Conservation (phyloP, 2,888 invertebrate genomes). For the Leucoma salicis region DNA sequence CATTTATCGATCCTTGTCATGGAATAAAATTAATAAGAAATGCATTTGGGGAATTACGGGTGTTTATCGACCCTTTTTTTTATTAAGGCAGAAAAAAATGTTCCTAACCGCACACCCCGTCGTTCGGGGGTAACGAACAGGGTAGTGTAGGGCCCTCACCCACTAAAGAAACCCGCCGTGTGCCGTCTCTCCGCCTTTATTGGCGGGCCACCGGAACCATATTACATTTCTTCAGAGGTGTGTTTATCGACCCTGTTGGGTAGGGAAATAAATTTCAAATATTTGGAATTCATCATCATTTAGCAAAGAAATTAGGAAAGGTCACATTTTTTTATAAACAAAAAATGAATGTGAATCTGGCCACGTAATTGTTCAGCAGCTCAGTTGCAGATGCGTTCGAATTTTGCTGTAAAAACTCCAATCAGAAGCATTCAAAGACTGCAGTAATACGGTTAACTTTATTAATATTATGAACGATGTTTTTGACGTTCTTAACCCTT, state of each 20-base stretch:
- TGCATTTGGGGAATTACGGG: not conserved
- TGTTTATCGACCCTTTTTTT: not conserved
- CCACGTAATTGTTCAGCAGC: conserved; percentile 6
- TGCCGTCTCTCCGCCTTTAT: too few relatives aligned
- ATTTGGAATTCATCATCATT: not conserved
- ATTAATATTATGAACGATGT: too few relatives aligned
- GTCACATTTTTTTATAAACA: not conserved
- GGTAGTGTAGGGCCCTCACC: too few relatives aligned
- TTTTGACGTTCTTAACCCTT: too few relatives aligned
- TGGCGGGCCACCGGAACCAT: too few relatives aligned
- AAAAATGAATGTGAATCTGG: conserved; percentile 5
- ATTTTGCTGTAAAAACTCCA: not conserved
- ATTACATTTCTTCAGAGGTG: too few relatives aligned
- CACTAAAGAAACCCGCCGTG: too few relatives aligned
- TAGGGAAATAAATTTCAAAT: not conserved
- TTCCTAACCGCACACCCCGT: too few relatives aligned
- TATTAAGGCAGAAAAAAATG: too few relatives aligned
- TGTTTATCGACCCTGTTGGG: not conserved
- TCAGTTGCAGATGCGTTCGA: conserved; percentile 2
- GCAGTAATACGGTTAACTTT: too few relatives aligned
- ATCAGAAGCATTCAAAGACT: too few relatives aligned
- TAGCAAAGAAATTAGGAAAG: conserved; percentile 3
- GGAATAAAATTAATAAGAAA: conserved; percentile 4
- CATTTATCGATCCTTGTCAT: conserved; percentile 3
- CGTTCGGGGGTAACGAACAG: too few relatives aligned